These are phyloP conservation scores for Brachionus calyciflorus DNA, from an alignment of 1,140 invertebrate genomes.

Conservation along the genomic window DNA sequence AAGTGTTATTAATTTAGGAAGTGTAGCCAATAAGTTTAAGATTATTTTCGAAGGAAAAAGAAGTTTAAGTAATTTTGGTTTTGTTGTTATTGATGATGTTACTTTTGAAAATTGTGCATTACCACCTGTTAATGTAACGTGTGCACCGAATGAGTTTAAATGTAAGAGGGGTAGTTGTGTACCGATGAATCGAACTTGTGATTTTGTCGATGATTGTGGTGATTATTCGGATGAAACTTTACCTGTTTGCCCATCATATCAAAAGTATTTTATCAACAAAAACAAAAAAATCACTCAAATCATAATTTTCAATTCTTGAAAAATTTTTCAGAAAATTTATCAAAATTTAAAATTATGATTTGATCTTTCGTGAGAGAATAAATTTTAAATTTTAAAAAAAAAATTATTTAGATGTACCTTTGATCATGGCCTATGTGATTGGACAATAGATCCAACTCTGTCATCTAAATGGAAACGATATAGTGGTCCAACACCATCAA, in stretches of 20 bases:
- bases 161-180: constrained; percentile 58
- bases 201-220: constrained; percentile 47
- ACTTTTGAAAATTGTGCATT: constrained; percentile 47
- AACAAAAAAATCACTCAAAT: constrained; percentile 4
- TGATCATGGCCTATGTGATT: constrained; percentile 54
- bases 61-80: constrained; percentile 68
- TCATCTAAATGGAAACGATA: constrained; percentile 15
- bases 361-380: too few species aligned
- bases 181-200: constrained; percentile 46
- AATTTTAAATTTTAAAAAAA: too few species aligned
- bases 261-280: background rate
- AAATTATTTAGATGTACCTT: constrained; percentile 50
- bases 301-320: background rate
- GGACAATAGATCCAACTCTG: constrained; percentile 46
- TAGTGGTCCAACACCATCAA: constrained; percentile 32
- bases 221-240: constrained; percentile 46
- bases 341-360: too few species aligned
- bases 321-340: too few species aligned
- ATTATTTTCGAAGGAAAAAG: constrained; percentile 71
- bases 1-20: constrained; percentile 50
- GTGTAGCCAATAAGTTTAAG: constrained; percentile 58
- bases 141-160: constrained; percentile 51
- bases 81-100: constrained; percentile 40
- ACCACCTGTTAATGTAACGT: constrained; percentile 30
- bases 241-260: constrained; percentile 6